A percentile compares a stretch with the other conserved stretches of the same genome.
These are phyloP conservation scores for Brachyptera risi DNA, from an alignment of 2,888 invertebrate species.

Conservation along the genomic window DNA sequence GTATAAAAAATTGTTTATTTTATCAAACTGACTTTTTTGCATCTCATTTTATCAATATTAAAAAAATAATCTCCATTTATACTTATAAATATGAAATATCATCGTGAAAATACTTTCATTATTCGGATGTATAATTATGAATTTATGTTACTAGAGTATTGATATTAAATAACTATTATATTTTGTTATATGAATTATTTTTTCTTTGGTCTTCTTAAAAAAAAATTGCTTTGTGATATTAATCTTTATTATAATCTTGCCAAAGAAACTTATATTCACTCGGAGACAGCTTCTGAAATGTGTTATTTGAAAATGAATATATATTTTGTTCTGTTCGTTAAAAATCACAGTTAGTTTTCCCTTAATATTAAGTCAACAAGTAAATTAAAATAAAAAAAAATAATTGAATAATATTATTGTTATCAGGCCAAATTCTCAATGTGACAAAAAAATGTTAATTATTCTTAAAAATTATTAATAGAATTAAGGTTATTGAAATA, in stretches of 20 bases:
- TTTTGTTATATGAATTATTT: background rate
- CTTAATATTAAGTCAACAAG: background rate
- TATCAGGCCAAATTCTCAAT: slow-evolving; percentile 20
- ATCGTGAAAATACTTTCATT: too few species aligned
- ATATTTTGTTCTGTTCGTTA: background rate
- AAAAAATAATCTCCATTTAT: too few species aligned
- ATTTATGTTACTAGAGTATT: too few species aligned
- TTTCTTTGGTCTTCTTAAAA: background rate
- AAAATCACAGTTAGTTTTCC: background rate
- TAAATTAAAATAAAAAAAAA: background rate
- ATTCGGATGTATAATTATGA: too few species aligned
- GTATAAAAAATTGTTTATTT: too few species aligned
- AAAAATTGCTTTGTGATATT: background rate
- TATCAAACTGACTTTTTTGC: too few species aligned
- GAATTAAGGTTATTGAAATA: too few species aligned
- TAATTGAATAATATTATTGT: slow-evolving; percentile 8
- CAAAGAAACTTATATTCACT: slow-evolving; percentile 30
- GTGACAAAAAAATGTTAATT: slow-evolving; percentile 21
- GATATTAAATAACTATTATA: too few species aligned
- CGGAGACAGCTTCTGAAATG: slow-evolving; percentile 1
- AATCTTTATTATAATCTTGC: slow-evolving; percentile 8
- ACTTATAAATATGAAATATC: too few species aligned
- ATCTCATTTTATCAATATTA: too few species aligned
- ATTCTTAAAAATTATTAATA: slow-evolving; percentile 6
- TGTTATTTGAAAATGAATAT: background rate